Base-by-base conservation (phyloP, 2,797 vertebrate species). In the Pelochelys cantorii region DNA sequence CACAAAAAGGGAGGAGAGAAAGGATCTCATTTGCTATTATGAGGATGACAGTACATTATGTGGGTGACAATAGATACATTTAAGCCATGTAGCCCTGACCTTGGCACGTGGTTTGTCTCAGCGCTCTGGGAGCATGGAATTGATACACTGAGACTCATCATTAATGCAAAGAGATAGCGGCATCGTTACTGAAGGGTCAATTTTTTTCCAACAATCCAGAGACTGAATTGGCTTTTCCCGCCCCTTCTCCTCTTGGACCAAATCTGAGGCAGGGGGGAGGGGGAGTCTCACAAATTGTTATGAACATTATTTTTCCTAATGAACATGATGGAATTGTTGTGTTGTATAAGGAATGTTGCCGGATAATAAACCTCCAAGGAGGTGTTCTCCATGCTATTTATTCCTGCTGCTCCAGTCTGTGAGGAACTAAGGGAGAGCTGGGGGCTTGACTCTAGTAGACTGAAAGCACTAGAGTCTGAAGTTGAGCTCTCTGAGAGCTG, bases 51-150 rank as follows among this genome's bases (percentile, higher is more conserved):
- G 11, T 37, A 71, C n/a, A 71, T 34, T 71, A 71, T 37, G 68
- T 29, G 96, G 95, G 90, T 97, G 95, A 97, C 96, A 97, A 96
- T 96, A 97, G 96, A 97, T 96, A 97, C 95, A 97, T 96, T 97
- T 97, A 96, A 97, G 94, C 96, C 95, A 95, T 88, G 79, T 89
- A 97, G 96, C 95, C 91, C 85, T 97, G 96, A 97, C 96, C 96
- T 97, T 97, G 96, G 95, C 96, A 97, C 95, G 95, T 96, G 95
- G 95, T 97, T 97, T 95, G 96, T 97, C 95, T 97, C 96, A 93
- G 84, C 95, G 94, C 52, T 12, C 4, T 0, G 93, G 95, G 93
- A 95, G 92, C 80, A 94, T 94, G 95, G 87, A 97, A 97, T 96
- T 96, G 96, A 97, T 97, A 95, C 8, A 6, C 96, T 97, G 96